Evolutionary conservation across 2,113 vertebrate species (phyloP).

Genomic region (Antennarius striatus): DNA sequence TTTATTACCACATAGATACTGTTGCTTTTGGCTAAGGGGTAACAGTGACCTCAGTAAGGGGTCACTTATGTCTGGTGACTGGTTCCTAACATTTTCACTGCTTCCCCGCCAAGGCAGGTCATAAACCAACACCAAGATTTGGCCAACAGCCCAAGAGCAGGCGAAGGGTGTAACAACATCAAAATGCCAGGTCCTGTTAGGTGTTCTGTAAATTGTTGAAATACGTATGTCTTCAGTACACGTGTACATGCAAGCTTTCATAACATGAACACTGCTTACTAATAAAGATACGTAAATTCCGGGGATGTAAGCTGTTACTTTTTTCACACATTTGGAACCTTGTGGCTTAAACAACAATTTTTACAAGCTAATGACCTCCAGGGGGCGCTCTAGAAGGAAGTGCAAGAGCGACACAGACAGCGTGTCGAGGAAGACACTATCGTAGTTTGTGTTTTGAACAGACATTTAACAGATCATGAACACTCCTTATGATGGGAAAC

Average conservation of each 20-base stretch:
- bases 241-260: constrained; percentile 14
- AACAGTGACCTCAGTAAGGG: constrained; percentile 12
- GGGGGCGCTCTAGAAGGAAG: too few species aligned
- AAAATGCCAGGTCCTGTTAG: constrained; percentile 44
- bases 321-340: too few species aligned
- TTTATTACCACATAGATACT: constrained; percentile 52
- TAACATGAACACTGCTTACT: constrained; percentile 1
- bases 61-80: constrained; percentile 52
- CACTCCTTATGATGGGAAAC: too few species aligned
- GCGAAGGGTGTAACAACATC: constrained; percentile 50
- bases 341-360: too few species aligned
- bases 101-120: constrained; percentile 50
- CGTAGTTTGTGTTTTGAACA: too few species aligned
- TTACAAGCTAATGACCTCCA: too few species aligned
- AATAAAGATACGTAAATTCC: not conserved
- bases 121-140: constrained; percentile 62
- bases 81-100: constrained; percentile 59
- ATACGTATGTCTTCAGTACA: not conserved
- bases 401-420: too few species aligned
- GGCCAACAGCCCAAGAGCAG: constrained; percentile 23
- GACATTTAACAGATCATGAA: too few species aligned
- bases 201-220: constrained; percentile 19
- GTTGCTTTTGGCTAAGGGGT: constrained; percentile 31
- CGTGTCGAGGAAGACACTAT: too few species aligned
- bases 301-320: too few species aligned